Percentiles rank a stretch among this genome's conserved stretches.
phyloP scores from a whole-genome alignment of 2,888 invertebrate species.

The Limnephilus auricula region DNA sequence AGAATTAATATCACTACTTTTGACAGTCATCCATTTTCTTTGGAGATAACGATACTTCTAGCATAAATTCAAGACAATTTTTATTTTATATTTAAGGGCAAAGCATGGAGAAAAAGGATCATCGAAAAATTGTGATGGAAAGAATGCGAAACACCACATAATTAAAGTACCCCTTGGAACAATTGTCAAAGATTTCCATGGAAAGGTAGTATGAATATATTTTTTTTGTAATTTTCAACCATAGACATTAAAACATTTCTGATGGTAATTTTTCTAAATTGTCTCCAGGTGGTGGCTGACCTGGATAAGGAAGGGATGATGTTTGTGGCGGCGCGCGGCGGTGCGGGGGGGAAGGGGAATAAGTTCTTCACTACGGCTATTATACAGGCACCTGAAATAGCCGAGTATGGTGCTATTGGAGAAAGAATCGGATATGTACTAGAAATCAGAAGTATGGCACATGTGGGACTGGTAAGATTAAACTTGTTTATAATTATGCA shows the following conservation, averaged over 20 bases:
- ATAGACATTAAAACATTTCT: neutral
- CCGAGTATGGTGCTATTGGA: slow-evolving; percentile 92
- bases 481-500: neutral
- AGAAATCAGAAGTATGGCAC: slow-evolving; percentile 95
- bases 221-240: neutral
- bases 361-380: slow-evolving; percentile 90
- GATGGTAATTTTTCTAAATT: neutral
- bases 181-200: slow-evolving; percentile 79
- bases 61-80: too few relatives aligned
- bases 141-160: slow-evolving; percentile 84
- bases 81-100: slow-evolving; percentile 74
- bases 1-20: too few relatives aligned
- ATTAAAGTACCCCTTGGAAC: slow-evolving; percentile 91
- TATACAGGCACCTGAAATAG: slow-evolving; percentile 88
- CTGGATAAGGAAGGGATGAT: slow-evolving; percentile 82
- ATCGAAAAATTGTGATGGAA: slow-evolving; percentile 88
- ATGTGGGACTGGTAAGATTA: slow-evolving; percentile 89
- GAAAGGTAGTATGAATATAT: slow-evolving; percentile 70
- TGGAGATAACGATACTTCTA: neutral
- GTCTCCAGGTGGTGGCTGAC: slow-evolving; percentile 79
- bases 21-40: neutral
- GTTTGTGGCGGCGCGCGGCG: slow-evolving; percentile 96
- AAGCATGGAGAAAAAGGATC: slow-evolving; percentile 85
- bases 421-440: slow-evolving; percentile 85
- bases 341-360: slow-evolving; percentile 97